Evolutionary conservation across 2,113 vertebrate genomes (phyloP), one percentile per base, ranked within the genome.

Genomic region (Paratilapia polleni): DNA sequence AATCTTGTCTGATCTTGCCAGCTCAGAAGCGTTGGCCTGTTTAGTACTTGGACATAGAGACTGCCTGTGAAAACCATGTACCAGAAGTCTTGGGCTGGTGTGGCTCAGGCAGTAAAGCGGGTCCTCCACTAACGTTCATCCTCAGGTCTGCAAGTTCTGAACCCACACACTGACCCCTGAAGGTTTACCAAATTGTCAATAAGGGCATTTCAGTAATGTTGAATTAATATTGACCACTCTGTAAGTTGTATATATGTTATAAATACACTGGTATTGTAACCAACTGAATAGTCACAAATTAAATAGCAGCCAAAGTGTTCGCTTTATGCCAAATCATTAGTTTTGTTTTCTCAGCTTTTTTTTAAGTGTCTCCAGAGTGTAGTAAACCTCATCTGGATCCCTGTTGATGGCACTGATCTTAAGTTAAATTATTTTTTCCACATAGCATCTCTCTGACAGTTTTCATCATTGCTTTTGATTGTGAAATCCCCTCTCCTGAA

Each of bases 281-380:
- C 60, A 60, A 41, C 15, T 64, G 14, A 62, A 77, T 8, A 54
- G 36, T 52, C 64, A n/a, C 14, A 57, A 81, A 78, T 47, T 5
- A 62, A 57, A n/a, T n/a, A n/a, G n/a, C n/a, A n/a, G 24, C 28
- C n/a, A 22, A n/a, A n/a, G 70, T 20, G 52, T 74, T 7, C 15
- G 12, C 22, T 57, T 85, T 62, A 19, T 59, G 26, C 43, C 28
- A 26, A 22, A 15, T 83, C 19, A 77, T 83, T 57, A 60, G 20
- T 22, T 57, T 58, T 75, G 61, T 89, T 89, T 74, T 58, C 75
- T 77, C 73, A 75, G 70, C 56, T 88, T 34, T 41, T n/a, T 76
- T 17, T 20, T 4, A 63, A 79, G 36, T 76, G 79, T 85, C 77
- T 75, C 57, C 49, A 34, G 78, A 83, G 52, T 68, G 77, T 56